These are phyloP conservation scores for Mystacornis crossleyi DNA, from an alignment of 2,113 vertebrate genomes.

Conservation along the genomic window DNA sequence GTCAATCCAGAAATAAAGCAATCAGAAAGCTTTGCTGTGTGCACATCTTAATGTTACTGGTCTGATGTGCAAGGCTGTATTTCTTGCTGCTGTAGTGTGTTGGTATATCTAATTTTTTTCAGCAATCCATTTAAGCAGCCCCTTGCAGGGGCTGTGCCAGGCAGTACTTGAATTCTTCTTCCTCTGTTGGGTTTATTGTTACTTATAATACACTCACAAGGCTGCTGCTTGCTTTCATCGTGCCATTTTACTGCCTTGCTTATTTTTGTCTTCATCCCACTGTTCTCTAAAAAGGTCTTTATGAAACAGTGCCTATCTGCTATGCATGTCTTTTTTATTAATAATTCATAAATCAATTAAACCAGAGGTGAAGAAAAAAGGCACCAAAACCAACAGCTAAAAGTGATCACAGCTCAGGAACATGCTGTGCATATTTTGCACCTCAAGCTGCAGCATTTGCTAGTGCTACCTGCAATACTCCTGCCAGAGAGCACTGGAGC, in stretches of 20 bases:
- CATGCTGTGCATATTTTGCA: not conserved
- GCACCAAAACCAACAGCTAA: not conserved
- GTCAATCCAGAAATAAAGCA: not conserved
- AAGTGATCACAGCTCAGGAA: not conserved
- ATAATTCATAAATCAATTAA: slow-evolving; percentile 55
- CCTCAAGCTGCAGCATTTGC: not conserved
- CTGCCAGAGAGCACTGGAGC: not conserved
- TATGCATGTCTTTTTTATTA: not conserved
- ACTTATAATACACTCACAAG: not conserved
- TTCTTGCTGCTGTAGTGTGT: not conserved
- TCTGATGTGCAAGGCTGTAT: not conserved
- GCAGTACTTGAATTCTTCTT: not conserved
- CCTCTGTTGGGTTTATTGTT: not conserved
- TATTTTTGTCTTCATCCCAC: not conserved
- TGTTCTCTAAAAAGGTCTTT: slow-evolving; percentile 10
- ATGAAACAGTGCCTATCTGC: not conserved
- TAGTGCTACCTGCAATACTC: not conserved
- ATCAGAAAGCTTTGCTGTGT: not conserved
- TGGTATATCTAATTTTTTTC: not conserved
- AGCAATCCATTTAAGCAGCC: not conserved
- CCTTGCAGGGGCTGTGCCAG: not conserved
- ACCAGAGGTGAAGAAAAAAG: not conserved
- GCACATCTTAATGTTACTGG: not conserved
- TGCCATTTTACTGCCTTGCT: slow-evolving; percentile 6
- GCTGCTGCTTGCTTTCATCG: slow-evolving; percentile 14